These are phyloP conservation scores for Anniella stebbinsi DNA, from an alignment of 2,797 vertebrate genomes.

Conservation along the genomic window DNA sequence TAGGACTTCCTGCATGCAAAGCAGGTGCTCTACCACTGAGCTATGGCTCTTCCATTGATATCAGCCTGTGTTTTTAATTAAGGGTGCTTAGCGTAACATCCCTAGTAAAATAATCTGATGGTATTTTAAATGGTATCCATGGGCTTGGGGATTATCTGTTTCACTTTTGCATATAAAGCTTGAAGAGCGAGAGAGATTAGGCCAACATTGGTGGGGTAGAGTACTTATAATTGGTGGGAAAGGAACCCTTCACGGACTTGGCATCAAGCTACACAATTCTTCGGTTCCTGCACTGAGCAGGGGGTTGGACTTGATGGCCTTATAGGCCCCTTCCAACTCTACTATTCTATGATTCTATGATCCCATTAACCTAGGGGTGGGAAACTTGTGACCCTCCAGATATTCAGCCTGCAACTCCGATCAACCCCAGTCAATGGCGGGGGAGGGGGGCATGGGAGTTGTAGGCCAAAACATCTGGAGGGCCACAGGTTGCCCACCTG, in stretches of 20 bases:
- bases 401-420: background rate
- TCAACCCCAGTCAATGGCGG: background rate
- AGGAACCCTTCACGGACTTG: background rate
- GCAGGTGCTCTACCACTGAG: background rate
- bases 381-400: background rate
- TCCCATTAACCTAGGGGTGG: no score
- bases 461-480: background rate
- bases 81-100: background rate
- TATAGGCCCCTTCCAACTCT: no score
- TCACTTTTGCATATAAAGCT: background rate
- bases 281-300: no score
- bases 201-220: background rate
- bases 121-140: background rate
- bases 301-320: no score
- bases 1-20: background rate
- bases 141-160: background rate
- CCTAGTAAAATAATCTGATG: background rate
- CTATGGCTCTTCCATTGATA: background rate
- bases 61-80: background rate
- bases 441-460: background rate
- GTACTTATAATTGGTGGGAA: background rate
- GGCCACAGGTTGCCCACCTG: background rate
- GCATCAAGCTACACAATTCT: no score
- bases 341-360: no score
- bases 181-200: background rate